These are phyloP conservation scores for Coracopsis vasa DNA, from an alignment of 2,113 vertebrate genomes.

Conservation along the genomic window DNA sequence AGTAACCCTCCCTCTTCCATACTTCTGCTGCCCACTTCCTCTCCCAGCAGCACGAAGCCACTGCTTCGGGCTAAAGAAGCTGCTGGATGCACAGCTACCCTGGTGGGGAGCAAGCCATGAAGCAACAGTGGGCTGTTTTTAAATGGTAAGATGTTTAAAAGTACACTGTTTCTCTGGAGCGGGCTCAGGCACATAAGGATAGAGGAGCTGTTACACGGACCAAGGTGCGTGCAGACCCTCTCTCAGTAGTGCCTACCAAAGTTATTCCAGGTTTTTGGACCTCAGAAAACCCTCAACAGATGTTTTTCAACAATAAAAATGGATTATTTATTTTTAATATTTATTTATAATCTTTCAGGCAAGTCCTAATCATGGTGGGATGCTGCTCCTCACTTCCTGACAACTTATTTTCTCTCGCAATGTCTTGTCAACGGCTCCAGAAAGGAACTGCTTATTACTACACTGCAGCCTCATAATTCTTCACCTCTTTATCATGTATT, in stretches of 20 bases:
- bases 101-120: neutral
- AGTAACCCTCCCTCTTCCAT: neutral
- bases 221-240: rapidly evolving
- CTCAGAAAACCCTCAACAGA: neutral
- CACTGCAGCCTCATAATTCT: neutral
- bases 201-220: neutral
- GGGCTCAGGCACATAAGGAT: neutral
- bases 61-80: neutral
- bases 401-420: neutral
- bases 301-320: neutral
- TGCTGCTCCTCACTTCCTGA: neutral
- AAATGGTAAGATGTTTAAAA: neutral
- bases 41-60: neutral
- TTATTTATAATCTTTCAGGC: neutral
- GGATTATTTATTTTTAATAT: neutral
- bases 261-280: neutral
- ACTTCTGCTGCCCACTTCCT: neutral
- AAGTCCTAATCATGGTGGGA: neutral
- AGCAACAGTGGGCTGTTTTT: neutral
- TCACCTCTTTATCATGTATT: neutral
- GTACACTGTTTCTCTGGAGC: neutral
- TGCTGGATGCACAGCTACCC: neutral
- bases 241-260: neutral
- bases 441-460: neutral
- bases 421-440: rapidly evolving